Base-by-base conservation (phyloP, 1,140 invertebrate species). In the Sycophila sp. region DNA sequence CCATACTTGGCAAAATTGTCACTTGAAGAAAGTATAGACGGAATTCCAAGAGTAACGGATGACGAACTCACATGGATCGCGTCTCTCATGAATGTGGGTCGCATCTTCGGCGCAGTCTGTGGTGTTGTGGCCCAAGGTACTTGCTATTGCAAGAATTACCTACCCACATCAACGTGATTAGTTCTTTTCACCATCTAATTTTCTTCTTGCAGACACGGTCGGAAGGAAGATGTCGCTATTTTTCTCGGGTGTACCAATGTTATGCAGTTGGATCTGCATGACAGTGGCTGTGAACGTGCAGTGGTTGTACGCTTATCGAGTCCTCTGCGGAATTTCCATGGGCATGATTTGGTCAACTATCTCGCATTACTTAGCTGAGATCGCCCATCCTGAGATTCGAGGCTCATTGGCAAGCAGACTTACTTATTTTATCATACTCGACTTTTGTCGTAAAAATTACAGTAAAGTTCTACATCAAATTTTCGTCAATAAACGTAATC, bases 341-440 rank as follows among this genome's bases (percentile, higher is more conserved):
- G 90, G 90, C 15, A 83, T 89, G 49, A 78, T 87, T 11, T 88
- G 86, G 76, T 83, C 88, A 1, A 80, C 84, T 7, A 65, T 86
- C 2, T 86, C 89, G 2, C 78, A 90, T 10, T 87, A 80, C 55
- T 55, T 87, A 4, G 86, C 88, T 55, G 90, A 91, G 82, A 88
- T 89, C 7, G 86, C 89, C 0, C 86, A 90, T 47, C 86, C 88
- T 17, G 83, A 83, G 36, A 87, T 89, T 53, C 83, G 90, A 58
- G 90, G 91, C 28, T 81, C 87, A 45, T 76, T 91, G 73, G 89
- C 89, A 66, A 86, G 87, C 69, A 83, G 40, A 69, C 28, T n/a
- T n/a, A n/a, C n/a, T n/a, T n/a, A n/a, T n/a, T n/a, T n/a, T n/a
- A n/a, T n/a, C n/a, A n/a, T n/a, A n/a, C n/a, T n/a, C n/a, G n/a